Base-by-base conservation (phyloP, 2,888 invertebrate species). In the Bombylius major region DNA sequence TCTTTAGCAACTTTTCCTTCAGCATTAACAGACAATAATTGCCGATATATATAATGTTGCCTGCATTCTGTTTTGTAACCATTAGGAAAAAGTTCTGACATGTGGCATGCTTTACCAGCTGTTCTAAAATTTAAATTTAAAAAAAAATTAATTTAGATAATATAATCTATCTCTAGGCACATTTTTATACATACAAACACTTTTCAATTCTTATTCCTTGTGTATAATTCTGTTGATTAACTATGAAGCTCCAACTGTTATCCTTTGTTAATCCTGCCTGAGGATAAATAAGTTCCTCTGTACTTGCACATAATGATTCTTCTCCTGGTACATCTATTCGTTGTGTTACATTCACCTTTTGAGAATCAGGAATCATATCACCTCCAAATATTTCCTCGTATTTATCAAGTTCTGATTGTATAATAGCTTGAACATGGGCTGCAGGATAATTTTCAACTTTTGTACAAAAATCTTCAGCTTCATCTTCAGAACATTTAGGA, bases 191-290 rank as follows among this genome's bases (percentile, higher is more conserved):
- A 80, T 72, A 87, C 87, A 70, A 60, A 76, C 91, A 91, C 59
- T 79, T 78, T 71, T 90, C 89, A 1, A 87, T 79, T 49, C 82
- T 78, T 49, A 89, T 80, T 23, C 84, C 86, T 70, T 91, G 91
- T 13, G 81, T 75, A 50, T 81, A 82, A 3, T 79, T 71, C 0
- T 79, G 78, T 31, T 80, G 79, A 67, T 90, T 87, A 3, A 89
- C 75, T 32, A 90, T 80, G 53, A 78, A 78, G 63, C 81, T 77
- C 86, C 86, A 88, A 59, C 82, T 76, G 12, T 79, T 79, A n/a
- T 81, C 74, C 59, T 77, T 75, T 53, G 80, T 83, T 56, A 76
- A 69, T 0, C 80, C 86, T 0, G 77, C 73, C 69, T 81, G 76
- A 0, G 88, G 89, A 62, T 76, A 80, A 12, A 83, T 73, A 0